Percentiles rank a stretch among this genome's conserved stretches.
Evolutionary conservation across 2,113 vertebrate species (phyloP).

Genomic region (Crypturellus undulatus): DNA sequence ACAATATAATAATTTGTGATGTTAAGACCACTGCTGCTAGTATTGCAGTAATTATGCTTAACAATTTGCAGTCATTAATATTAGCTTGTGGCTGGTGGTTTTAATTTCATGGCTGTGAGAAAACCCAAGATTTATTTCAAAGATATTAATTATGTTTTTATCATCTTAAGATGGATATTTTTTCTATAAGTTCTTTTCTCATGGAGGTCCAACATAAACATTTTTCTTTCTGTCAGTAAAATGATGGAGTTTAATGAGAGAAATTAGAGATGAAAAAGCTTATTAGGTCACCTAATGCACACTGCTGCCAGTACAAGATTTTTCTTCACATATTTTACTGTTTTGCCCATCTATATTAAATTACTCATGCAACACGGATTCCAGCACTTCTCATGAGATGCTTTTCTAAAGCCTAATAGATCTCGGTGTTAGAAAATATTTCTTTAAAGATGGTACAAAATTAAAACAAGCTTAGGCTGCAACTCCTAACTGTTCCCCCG

Average conservation of each 20-base stretch:
- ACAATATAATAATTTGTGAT: background rate
- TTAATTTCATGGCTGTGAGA: slow-evolving; percentile 36
- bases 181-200: slow-evolving; percentile 56
- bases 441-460: background rate
- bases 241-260: slow-evolving; percentile 6
- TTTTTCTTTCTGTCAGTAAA: slow-evolving; percentile 46
- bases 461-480: background rate
- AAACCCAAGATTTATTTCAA: slow-evolving; percentile 45
- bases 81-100: background rate
- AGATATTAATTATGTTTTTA: slow-evolving; percentile 42
- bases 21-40: background rate
- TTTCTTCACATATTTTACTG: slow-evolving; percentile 20
- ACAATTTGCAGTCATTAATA: slow-evolving; percentile 9
- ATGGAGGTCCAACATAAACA: slow-evolving; percentile 21
- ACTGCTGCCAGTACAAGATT: slow-evolving; percentile 7
- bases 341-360: slow-evolving; percentile 24
- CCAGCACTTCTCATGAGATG: background rate
- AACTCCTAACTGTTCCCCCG: background rate
- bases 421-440: background rate
- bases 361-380: slow-evolving; percentile 15
- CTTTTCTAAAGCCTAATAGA: slow-evolving; percentile 4
- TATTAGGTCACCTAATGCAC: slow-evolving; percentile 27
- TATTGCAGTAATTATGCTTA: background rate
- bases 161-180: slow-evolving; percentile 13
- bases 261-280: slow-evolving; percentile 41